Evolutionary conservation across 2,113 vertebrate species (phyloP).

Genomic region (Istiophorus platypterus): DNA sequence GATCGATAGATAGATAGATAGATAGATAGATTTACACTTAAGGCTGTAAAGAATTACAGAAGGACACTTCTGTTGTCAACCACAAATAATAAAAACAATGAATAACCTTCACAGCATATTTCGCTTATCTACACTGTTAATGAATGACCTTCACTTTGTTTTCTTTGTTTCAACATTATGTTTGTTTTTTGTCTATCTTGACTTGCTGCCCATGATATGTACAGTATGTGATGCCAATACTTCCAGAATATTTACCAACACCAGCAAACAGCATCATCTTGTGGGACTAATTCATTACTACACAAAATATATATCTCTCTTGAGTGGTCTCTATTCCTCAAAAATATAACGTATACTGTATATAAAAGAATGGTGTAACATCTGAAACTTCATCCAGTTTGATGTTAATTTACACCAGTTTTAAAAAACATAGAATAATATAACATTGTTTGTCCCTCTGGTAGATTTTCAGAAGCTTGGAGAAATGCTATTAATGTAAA

Average conservation of each 20-base stretch:
- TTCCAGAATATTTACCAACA: background rate
- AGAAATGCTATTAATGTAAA: no score
- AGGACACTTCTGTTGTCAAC: no score
- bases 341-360: background rate
- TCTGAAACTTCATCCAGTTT: no score
- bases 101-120: background rate
- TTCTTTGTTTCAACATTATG: slow-evolving; percentile 18
- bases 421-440: no score
- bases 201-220: background rate
- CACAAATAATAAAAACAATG: background rate
- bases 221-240: background rate
- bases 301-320: background rate
- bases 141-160: background rate
- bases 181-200: background rate
- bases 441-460: no score
- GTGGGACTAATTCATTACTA: slow-evolving; percentile 39
- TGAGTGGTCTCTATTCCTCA: background rate
- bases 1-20: background rate
- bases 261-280: slow-evolving; percentile 51
- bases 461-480: no score
- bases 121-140: background rate
- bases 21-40: no score
- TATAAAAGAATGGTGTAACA: no score
- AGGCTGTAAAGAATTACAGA: no score
- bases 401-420: no score